Evolutionary conservation across 2,888 invertebrate species (phyloP).

Genomic region (Camponotus fellah): DNA sequence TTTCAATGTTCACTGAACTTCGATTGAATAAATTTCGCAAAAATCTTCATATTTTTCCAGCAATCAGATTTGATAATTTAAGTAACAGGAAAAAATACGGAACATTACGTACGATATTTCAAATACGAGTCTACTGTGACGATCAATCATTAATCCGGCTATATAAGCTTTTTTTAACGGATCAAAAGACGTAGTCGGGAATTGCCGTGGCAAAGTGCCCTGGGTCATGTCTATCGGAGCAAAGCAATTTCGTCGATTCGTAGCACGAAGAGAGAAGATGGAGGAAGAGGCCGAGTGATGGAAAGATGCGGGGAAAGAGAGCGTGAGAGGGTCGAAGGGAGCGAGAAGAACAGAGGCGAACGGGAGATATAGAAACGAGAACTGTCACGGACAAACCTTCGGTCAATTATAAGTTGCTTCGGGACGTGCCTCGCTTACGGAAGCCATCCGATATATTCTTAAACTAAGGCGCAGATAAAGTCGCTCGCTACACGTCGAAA

Average conservation of each 20-base stretch:
- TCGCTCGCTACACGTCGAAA: slow-evolving; percentile 21
- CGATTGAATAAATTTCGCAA: slow-evolving; percentile 4
- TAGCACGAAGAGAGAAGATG: slow-evolving; percentile 54
- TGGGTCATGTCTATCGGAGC: slow-evolving; percentile 52
- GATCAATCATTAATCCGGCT: not conserved
- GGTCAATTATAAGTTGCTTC: slow-evolving; percentile 82
- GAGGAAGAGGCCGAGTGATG: slow-evolving; percentile 28
- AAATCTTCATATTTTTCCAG: not conserved
- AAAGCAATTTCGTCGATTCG: slow-evolving; percentile 60
- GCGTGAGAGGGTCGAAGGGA: not conserved
- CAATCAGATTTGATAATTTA: slow-evolving; percentile 7
- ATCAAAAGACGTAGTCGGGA: slow-evolving; percentile 37
- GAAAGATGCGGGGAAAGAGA: slow-evolving; percentile 46
- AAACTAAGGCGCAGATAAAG: slow-evolving; percentile 51
- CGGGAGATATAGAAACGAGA: slow-evolving; percentile 72
- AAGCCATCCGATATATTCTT: slow-evolving; percentile 49
- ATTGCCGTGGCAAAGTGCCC: slow-evolving; percentile 53
- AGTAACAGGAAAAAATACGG: not conserved
- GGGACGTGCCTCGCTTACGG: slow-evolving; percentile 76
- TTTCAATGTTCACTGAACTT: not conserved
- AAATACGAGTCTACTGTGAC: not conserved
- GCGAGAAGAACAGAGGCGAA: slow-evolving; percentile 39
- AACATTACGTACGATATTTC: not conserved
- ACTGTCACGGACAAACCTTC: slow-evolving; percentile 81
- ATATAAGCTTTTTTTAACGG: slow-evolving; percentile 15